phyloP scores from a whole-genome alignment of 2,797 vertebrate species.

The Sebastes minor region DNA sequence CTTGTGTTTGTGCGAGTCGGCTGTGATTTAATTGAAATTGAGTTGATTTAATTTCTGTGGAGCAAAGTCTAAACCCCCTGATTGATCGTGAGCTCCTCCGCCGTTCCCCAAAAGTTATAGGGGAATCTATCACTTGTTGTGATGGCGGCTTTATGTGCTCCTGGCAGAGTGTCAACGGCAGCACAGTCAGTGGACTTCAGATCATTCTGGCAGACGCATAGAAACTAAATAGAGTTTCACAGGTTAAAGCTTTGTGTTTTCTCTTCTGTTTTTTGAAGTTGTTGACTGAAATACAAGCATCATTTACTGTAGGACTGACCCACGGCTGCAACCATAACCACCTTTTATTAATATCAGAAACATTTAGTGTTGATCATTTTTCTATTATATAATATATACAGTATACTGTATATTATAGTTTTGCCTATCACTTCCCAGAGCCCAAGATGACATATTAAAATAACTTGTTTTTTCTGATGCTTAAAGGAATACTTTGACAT shows the following conservation, averaged over 20 bases:
- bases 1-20: constrained; percentile 41
- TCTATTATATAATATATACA: not conserved
- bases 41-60: constrained; percentile 76
- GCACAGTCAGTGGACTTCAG: constrained; percentile 33
- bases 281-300: not conserved
- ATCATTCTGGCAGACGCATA: constrained; percentile 39
- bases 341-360: not conserved
- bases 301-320: constrained; percentile 4
- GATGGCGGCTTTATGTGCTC: constrained; percentile 43
- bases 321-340: not conserved
- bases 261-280: not conserved
- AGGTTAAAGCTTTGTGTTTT: not conserved
- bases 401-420: not conserved
- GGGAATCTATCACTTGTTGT: constrained; percentile 49
- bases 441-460: not conserved
- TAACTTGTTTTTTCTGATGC: not conserved
- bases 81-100: constrained; percentile 59
- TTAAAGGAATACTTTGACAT: not conserved
- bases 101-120: constrained; percentile 54
- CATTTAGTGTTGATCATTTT: not conserved
- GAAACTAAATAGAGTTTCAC: constrained; percentile 20
- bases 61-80: constrained; percentile 53
- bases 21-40: constrained; percentile 67
- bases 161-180: constrained; percentile 42
- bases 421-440: not conserved